These are phyloP conservation scores for Nipponacmea schrenckii DNA, from an alignment of 2,888 invertebrate genomes.

Conservation along the genomic window DNA sequence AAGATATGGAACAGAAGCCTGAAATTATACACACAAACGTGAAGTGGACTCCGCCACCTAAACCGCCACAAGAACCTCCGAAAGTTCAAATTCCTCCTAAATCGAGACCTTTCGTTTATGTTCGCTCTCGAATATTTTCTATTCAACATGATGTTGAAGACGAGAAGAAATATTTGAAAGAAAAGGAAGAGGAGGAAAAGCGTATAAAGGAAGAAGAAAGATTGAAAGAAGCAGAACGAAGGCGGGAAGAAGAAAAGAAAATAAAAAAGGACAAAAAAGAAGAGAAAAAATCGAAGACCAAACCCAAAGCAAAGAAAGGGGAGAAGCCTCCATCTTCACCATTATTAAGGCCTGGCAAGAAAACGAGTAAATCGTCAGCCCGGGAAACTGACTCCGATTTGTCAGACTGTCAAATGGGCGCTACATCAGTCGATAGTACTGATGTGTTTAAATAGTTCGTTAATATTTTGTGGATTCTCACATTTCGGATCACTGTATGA, in stretches of 20 bases:
- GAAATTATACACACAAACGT: conserved; percentile 9
- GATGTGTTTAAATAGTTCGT: background rate
- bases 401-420: background rate
- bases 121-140: conserved; percentile 54
- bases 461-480: background rate
- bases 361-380: background rate
- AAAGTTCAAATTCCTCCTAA: conserved; percentile 39
- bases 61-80: conserved; percentile 26
- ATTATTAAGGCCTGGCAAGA: background rate
- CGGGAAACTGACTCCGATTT: background rate
- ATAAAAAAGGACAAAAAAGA: background rate
- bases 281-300: background rate
- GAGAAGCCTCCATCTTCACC: background rate
- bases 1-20: conserved; percentile 29
- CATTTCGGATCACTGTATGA: background rate
- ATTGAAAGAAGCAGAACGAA: background rate
- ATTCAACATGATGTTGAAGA: conserved; percentile 53
- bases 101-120: conserved; percentile 54
- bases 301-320: background rate
- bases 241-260: background rate
- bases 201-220: background rate
- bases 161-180: conserved; percentile 21
- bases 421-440: background rate
- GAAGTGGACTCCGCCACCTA: conserved; percentile 14
- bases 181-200: background rate